These are phyloP conservation scores for Conchocele bisecta DNA, from an alignment of 2,888 invertebrate genomes.

Conservation along the genomic window DNA sequence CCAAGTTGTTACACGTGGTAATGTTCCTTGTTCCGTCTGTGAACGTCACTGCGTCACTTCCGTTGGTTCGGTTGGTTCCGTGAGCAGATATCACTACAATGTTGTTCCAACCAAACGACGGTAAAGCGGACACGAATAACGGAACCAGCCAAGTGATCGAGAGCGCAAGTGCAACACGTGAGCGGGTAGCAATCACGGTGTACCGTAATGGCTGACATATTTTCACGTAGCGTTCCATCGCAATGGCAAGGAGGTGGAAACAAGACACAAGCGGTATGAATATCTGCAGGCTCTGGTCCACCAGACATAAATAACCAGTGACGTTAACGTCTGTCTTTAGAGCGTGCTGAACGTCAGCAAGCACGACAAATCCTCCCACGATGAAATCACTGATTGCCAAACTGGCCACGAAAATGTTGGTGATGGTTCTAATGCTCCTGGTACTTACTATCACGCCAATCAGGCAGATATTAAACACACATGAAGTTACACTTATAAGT, in stretches of 20 bases:
- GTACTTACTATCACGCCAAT: not conserved
- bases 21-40: not conserved
- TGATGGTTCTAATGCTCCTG: not conserved
- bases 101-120: not conserved
- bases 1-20: not conserved
- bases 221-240: not conserved
- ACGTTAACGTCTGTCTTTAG: not conserved
- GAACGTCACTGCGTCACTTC: too few relatives aligned
- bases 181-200: not conserved
- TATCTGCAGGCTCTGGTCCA: not conserved
- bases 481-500: not conserved
- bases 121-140: not conserved
- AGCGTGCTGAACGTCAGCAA: not conserved
- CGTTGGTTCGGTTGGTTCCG: not conserved
- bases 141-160: not conserved
- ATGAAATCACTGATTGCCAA: not conserved
- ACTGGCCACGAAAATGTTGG: not conserved
- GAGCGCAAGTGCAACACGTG: not conserved
- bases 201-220: not conserved
- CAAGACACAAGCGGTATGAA: not conserved
- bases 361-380: not conserved
- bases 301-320: not conserved
- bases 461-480: not conserved
- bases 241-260: not conserved
- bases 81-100: too few relatives aligned